Evolutionary conservation across 2,888 invertebrate species (phyloP), one percentile per base, ranked within the genome.

Genomic region (Caenorhabditis imperialis): DNA sequence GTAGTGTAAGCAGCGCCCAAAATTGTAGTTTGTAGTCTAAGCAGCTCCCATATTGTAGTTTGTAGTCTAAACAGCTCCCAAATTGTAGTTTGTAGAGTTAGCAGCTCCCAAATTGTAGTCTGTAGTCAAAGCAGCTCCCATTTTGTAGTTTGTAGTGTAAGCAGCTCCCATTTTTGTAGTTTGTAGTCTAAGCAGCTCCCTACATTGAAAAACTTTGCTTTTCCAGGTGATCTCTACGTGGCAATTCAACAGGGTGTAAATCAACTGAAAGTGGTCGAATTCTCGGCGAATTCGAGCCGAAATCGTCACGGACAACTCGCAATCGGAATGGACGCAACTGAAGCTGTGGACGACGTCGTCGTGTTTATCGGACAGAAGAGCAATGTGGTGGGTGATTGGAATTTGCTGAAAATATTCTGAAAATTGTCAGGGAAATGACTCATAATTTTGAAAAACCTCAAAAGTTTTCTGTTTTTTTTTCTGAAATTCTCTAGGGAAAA

Each of bases 241-340:
- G 62, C 69, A 0, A 48, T 75, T 37, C 45, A 47, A 16, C 65
- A 67, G 33, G 58, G 69, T 16, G 37, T 42, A 27, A 47, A 63
- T 35, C 45, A 63, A 23, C 35, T 75, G 25, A 70, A 58, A 45
- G 62, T 69, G 3, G 5, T 70, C 12, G 75, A 75, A 33, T 70
- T 70, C 48, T 48, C 53, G 1, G 75, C 75, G 7, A 69, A 67
- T 20, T 35, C 55, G 16, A 54, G 48, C 35, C 40, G 65, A 18
- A 65, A 71, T 40, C 38, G 44, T 16, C 53, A 57, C 7, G 70
- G 70, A 33, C 75, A 75, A 27, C 25, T 75, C 5, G 63, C 61
- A 3, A 47, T 75, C 12, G 33, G 14, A 4, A 7, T 54, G 18
- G 65, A 62, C 5, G 12, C 23, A 0, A 14, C 22, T 3, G 67